phyloP scores from a whole-genome alignment of 1,140 invertebrate species.

The Plutomurus gul region DNA sequence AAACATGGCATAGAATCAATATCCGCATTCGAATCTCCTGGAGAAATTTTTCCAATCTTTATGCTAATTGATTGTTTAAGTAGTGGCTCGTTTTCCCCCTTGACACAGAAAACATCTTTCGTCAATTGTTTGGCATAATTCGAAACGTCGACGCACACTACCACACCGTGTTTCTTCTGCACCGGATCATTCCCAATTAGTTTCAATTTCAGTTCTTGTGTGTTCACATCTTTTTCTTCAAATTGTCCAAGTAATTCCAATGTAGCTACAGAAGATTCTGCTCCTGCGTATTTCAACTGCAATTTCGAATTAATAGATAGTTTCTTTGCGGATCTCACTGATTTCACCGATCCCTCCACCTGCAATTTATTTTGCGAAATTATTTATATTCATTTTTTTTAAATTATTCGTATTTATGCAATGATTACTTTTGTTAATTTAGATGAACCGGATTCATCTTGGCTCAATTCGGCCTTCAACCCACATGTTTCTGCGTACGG shows the following conservation, averaged over 20 bases:
- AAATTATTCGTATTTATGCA: neutral
- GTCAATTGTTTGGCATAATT: neutral
- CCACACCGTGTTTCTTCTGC: neutral
- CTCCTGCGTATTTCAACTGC: neutral
- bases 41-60: conserved; percentile 31
- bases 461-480: neutral
- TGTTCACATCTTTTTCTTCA: neutral
- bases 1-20: conserved; percentile 34
- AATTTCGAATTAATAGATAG: neutral
- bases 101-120: conserved; percentile 23
- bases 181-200: neutral
- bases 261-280: neutral
- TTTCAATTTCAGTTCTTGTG: neutral
- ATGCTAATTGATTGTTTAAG: conserved; percentile 31
- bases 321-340: neutral
- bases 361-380: neutral
- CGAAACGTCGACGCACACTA: neutral
- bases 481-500: conserved; percentile 47
- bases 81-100: conserved; percentile 41
- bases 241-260: neutral
- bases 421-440: neutral
- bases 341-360: neutral
- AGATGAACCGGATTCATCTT: neutral
- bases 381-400: neutral
- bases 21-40: neutral